Conservation (phyloP, 2,113 vertebrate genomes). For the Colossoma macropomum region DNA sequence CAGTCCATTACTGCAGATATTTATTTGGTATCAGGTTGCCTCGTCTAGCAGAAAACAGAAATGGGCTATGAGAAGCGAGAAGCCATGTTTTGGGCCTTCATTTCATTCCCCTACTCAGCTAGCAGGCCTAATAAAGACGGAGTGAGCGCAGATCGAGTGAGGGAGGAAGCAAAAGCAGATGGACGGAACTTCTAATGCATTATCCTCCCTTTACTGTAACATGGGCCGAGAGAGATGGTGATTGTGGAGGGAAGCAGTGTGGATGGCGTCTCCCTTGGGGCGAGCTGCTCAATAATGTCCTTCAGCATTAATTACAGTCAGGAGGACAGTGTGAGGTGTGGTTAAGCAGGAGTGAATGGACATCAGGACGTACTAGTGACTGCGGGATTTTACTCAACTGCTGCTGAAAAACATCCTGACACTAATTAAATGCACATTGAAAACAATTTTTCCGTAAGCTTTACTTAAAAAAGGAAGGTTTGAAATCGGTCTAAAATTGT, state of each 20-base stretch:
- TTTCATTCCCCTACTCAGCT: background rate
- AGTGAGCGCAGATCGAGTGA: background rate
- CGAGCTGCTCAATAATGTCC: background rate
- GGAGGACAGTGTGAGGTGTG: background rate
- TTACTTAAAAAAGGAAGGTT: no score
- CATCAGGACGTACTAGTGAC: background rate
- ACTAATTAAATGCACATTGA: no score
- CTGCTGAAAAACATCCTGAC: no score
- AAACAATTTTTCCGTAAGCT: no score
- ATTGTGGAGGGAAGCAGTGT: background rate
- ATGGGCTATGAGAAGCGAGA: background rate
- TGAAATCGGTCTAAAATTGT: no score
- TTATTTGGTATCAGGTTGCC: constrained; percentile 5
- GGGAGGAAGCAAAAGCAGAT: constrained; percentile 14
- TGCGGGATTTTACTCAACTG: no score
- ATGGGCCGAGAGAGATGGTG: background rate
- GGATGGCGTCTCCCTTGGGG: background rate
- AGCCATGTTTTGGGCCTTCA: background rate
- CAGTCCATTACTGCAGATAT: constrained; percentile 7
- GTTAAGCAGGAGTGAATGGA: background rate
- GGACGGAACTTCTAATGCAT: background rate
- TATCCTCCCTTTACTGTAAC: constrained; percentile 8
- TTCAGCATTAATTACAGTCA: background rate
- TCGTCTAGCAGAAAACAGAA: background rate
- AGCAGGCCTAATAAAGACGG: constrained; percentile 13